Evolutionary conservation across 2,797 vertebrate genomes (phyloP), one percentile per base, ranked within the genome.

Genomic region (Gallinago nigripennis): DNA sequence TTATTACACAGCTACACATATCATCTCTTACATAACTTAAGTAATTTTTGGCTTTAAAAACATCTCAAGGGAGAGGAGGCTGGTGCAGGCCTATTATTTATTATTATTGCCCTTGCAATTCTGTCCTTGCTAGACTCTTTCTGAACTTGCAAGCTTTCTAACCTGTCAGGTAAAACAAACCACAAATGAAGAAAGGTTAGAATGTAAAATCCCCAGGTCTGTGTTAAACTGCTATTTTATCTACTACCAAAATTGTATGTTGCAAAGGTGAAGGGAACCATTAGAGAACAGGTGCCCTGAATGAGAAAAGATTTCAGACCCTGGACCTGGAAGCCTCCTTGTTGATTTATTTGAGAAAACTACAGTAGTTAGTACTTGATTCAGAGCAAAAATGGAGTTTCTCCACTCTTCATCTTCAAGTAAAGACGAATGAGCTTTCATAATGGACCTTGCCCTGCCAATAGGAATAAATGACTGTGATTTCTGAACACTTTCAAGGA

Each of bases 381-480:
- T 97, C 97, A 96, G 94, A 97, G 91, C 93, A 97, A 96, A 97
- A 97, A 96, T 95, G 79, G 93, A 96, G 95, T 96, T 97, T 96
- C 93, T 97, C 95, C 68, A 95, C 97, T 97, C 96, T 97, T 98
- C 97, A 97, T 97, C 96, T 94, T 98, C 97, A 95, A 93, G 96
- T 63, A 89, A 98, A 98, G 98, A 98, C 48, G 45, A 97, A 98
- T 98, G 97, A 96, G 97, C 98, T 98, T 98, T 98, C 97, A 97
- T 97, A 97, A 95, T 83, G 92, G 98, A 97, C 98, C 98, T 98
- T 98, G 98, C 95, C 96, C 97, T 98, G 98, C 98, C 98, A 98
- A 98, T 98, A 97, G 97, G 97, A 98, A 98, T 98, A 98, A 98
- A 98, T 98, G 98, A 97, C 97, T 96, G 90, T 97, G 98, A 98